These are phyloP conservation scores for Hypercompe scribonia DNA, from an alignment of 2,888 invertebrate species.

Conservation along the genomic window DNA sequence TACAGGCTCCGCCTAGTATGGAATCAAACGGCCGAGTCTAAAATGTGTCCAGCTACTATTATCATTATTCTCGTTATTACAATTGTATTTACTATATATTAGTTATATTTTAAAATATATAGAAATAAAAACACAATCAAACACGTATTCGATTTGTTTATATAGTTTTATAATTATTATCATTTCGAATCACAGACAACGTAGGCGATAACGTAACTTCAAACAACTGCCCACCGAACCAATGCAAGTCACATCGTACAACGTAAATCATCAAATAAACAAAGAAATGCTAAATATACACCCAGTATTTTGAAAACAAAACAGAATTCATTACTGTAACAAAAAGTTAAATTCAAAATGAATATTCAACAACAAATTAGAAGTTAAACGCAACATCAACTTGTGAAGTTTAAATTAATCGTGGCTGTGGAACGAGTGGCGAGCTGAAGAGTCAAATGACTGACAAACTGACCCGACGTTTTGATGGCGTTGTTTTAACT, in stretches of 20 bases:
- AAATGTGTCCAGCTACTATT: too few relatives aligned
- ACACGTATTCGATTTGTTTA: too few relatives aligned
- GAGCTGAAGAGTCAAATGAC: constrained; percentile 7
- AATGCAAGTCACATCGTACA: neutral
- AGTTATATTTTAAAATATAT: too few relatives aligned
- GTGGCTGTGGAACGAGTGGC: constrained; percentile 11
- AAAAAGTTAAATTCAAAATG: constrained; percentile 28
- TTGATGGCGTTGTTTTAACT: constrained; percentile 10
- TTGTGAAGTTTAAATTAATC: constrained; percentile 50
- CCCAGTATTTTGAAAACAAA: constrained; percentile 9
- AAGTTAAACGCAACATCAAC: constrained; percentile 36
- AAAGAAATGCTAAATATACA: neutral
- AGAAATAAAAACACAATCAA: too few relatives aligned
- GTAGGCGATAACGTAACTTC: too few relatives aligned
- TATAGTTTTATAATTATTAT: too few relatives aligned
- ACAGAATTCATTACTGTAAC: constrained; percentile 7
- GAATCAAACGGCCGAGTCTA: too few relatives aligned
- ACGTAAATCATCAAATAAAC: neutral
- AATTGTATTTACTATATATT: too few relatives aligned
- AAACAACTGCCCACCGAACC: too few relatives aligned
- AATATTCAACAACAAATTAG: constrained; percentile 42
- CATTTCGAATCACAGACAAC: too few relatives aligned
- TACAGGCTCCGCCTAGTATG: too few relatives aligned
- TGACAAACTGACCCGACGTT: constrained; percentile 8
- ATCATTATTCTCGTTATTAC: too few relatives aligned